Conservation (phyloP, 1,140 invertebrate species). For the Cyclargus thomasi region DNA sequence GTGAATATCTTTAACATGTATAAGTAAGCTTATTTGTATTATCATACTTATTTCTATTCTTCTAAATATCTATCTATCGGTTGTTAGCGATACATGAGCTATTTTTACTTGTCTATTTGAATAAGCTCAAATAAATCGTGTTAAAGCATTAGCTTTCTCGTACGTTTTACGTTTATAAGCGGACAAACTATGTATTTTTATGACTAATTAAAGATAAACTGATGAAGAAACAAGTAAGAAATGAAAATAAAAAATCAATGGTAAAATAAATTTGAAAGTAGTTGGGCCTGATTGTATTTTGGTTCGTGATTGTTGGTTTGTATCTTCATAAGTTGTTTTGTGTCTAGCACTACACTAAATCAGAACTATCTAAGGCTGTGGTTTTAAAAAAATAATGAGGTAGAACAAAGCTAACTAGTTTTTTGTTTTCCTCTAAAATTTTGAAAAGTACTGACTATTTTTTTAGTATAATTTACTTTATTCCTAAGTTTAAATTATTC, state of each 20-base stretch:
- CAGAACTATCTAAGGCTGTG: conserved; percentile 27
- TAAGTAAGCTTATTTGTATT: conserved; percentile 6
- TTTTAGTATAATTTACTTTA: no score
- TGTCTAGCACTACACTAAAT: conserved; percentile 35
- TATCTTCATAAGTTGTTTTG: conserved; percentile 35
- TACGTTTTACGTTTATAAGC: conserved; percentile 15
- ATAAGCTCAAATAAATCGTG: conserved; percentile 16
- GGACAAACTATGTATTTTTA: conserved; percentile 5
- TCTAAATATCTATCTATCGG: background rate
- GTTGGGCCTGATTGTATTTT: conserved; percentile 3
- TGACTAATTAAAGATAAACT: conserved; percentile 21
- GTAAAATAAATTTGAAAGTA: conserved; percentile 16
- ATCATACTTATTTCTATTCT: background rate
- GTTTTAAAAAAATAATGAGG: conserved; percentile 37
- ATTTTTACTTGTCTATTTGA: conserved; percentile 5
- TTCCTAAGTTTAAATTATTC: no score
- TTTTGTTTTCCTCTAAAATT: conserved; percentile 12
- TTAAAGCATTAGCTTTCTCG: conserved; percentile 32
- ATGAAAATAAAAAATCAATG: conserved; percentile 14
- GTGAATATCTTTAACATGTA: background rate
- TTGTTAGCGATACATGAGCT: conserved; percentile 6
- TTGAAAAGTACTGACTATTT: background rate
- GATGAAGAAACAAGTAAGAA: conserved; percentile 30
- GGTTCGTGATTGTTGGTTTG: conserved; percentile 12
- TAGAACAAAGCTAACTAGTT: conserved; percentile 13